phyloP scores from a whole-genome alignment of 2,113 vertebrate genomes.

The Oceanodroma tethys region DNA sequence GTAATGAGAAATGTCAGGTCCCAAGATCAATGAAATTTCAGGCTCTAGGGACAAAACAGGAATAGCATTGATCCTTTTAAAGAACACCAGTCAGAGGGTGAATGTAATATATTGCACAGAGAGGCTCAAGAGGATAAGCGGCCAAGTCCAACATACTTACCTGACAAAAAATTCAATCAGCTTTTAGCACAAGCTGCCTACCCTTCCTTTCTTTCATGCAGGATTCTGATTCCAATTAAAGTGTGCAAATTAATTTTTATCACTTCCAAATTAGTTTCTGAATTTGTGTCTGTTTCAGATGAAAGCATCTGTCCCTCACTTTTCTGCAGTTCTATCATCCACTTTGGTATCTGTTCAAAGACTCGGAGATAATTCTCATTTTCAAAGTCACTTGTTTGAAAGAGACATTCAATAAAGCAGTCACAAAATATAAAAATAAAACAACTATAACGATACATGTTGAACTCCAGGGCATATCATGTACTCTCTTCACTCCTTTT shows the following conservation, averaged over 20 bases:
- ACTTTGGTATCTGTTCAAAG: conserved; percentile 38
- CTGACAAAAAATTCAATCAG: conserved; percentile 94
- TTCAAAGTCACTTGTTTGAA: conserved; percentile 40
- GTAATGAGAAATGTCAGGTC: conserved; percentile 84
- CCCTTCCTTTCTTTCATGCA: conserved; percentile 63
- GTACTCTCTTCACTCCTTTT: conserved; percentile 1
- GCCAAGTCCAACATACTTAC: conserved; percentile 84
- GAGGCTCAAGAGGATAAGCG: conserved; percentile 78
- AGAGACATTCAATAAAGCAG: conserved; percentile 21
- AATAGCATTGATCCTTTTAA: conserved; percentile 85
- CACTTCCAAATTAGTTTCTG: conserved; percentile 83
- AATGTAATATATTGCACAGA: conserved; percentile 85
- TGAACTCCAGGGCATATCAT: background rate
- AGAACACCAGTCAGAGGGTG: conserved; percentile 80
- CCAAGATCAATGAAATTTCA: conserved; percentile 84
- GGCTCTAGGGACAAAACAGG: conserved; percentile 80
- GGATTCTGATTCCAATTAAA: conserved; percentile 84
- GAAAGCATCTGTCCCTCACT: conserved; percentile 71
- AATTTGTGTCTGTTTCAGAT: conserved; percentile 76
- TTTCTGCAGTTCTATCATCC: conserved; percentile 61
- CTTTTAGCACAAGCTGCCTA: conserved; percentile 73
- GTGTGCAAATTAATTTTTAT: conserved; percentile 86
- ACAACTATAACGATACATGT: background rate
- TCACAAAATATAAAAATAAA: conserved; percentile 37
- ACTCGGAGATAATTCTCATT: conserved; percentile 27